phyloP scores from a whole-genome alignment of 2,888 invertebrate species.

The Melipona bicolor region DNA sequence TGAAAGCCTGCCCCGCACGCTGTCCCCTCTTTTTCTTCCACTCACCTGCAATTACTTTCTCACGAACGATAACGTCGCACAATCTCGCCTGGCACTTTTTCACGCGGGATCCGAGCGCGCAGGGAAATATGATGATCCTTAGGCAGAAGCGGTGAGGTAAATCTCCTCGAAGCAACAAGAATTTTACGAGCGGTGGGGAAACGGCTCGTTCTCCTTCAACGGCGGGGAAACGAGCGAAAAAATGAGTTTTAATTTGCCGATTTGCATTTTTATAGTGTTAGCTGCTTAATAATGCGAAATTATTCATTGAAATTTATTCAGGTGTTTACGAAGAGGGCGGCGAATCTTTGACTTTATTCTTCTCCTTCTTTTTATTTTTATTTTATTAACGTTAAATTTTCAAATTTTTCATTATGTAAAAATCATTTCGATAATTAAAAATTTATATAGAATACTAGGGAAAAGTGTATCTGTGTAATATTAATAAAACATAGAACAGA shows the following conservation, averaged over 20 bases:
- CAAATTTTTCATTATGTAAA: too few relatives aligned
- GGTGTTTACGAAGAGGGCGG: too few relatives aligned
- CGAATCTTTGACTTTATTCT: too few relatives aligned
- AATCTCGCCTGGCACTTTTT: constrained; percentile 65
- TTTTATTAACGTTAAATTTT: too few relatives aligned
- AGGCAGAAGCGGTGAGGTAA: constrained; percentile 42
- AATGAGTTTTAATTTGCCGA: constrained; percentile 35
- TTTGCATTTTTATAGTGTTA: too few relatives aligned
- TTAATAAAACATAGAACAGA: too few relatives aligned
- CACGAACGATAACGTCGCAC: constrained; percentile 62
- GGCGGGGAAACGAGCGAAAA: not conserved
- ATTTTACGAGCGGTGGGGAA: constrained; percentile 47
- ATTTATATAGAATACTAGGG: too few relatives aligned
- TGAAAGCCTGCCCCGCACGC: constrained; percentile 48
- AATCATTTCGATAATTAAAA: too few relatives aligned
- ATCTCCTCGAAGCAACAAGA: constrained; percentile 50
- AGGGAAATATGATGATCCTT: constrained; percentile 68
- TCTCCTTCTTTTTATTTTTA: too few relatives aligned
- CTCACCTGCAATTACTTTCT: constrained; percentile 43
- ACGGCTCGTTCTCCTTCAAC: constrained; percentile 3
- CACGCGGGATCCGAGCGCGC: constrained; percentile 51
- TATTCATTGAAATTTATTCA: not conserved
- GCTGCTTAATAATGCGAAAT: not conserved
- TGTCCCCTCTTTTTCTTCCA: constrained; percentile 29
- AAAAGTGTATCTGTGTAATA: too few relatives aligned